A percentile compares a stretch with the other conserved stretches of the same genome.
phyloP scores from a whole-genome alignment of 1,140 invertebrate genomes.

The Lasaia peninsularis region DNA sequence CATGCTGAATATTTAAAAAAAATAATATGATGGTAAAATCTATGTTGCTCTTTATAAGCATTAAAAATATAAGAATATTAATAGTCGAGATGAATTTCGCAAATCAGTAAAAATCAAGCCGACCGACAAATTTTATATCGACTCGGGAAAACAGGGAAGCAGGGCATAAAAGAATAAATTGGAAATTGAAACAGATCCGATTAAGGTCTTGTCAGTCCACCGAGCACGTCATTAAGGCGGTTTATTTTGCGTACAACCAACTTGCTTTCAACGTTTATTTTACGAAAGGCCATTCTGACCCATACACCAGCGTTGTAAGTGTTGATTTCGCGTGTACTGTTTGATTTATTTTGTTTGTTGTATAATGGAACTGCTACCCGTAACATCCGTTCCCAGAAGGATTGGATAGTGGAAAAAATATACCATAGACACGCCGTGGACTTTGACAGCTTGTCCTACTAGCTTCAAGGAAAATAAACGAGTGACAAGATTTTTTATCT shows the following conservation, averaged over 20 bases:
- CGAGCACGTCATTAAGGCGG: slow-evolving; percentile 11
- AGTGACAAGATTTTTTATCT: not conserved
- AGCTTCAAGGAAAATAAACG: not conserved
- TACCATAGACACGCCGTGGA: not conserved
- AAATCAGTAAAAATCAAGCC: slow-evolving; percentile 4
- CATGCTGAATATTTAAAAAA: no score
- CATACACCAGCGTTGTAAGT: not conserved
- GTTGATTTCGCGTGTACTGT: not conserved
- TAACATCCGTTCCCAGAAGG: slow-evolving; percentile 10
- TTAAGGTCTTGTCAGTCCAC: slow-evolving; percentile 12
- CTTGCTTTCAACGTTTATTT: slow-evolving; percentile 2
- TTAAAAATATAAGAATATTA: no score
- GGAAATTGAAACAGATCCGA: slow-evolving; percentile 12
- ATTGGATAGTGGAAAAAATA: slow-evolving; percentile 11
- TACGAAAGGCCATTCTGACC: slow-evolving; percentile 2
- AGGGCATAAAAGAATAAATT: slow-evolving; percentile 12
- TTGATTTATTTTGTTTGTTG: slow-evolving; percentile 1
- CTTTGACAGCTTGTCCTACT: not conserved
- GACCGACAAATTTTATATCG: slow-evolving; percentile 6
- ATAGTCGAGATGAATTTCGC: not conserved
- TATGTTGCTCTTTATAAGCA: no score
- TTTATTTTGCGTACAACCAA: slow-evolving; percentile 8
- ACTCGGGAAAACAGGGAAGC: slow-evolving; percentile 9
- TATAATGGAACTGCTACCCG: slow-evolving; percentile 8
- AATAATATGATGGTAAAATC: no score